Evolutionary conservation across 2,113 vertebrate genomes (phyloP).

Genomic region (Tenebrosternarchus preto): DNA sequence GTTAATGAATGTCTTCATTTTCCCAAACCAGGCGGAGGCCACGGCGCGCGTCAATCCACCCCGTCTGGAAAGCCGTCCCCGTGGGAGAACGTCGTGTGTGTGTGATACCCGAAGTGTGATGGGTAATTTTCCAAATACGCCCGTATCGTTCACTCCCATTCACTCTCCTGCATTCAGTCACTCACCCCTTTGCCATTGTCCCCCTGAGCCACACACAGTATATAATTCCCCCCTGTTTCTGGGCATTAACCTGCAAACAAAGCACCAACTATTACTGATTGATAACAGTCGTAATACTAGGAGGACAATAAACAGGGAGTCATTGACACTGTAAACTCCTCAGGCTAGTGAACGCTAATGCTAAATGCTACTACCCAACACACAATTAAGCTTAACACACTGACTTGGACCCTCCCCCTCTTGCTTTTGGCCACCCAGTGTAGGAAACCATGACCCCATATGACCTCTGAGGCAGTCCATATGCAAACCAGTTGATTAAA

Average conservation of each 20-base stretch:
- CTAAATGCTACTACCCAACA: constrained; percentile 21
- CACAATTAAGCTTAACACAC: constrained; percentile 28
- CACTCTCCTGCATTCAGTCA: constrained; percentile 42
- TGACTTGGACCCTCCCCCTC: constrained; percentile 9
- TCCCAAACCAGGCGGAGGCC: constrained; percentile 71
- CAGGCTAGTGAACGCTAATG: constrained; percentile 23
- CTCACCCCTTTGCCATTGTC: constrained; percentile 51
- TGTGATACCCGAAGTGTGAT: constrained; percentile 74
- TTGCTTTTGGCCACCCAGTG: constrained; percentile 53
- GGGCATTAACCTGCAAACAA: constrained; percentile 55
- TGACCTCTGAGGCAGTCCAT: constrained; percentile 45
- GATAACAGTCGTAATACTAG: constrained; percentile 49
- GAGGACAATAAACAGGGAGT: constrained; percentile 41
- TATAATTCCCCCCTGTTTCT: constrained; percentile 52
- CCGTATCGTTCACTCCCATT: constrained; percentile 58
- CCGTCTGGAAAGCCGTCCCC: constrained; percentile 81
- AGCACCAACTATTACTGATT: constrained; percentile 53
- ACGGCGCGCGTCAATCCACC: constrained; percentile 70
- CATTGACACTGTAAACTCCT: constrained; percentile 48
- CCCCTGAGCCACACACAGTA: constrained; percentile 52
- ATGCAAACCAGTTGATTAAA: constrained; percentile 60
- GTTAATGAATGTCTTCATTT: constrained; percentile 95
- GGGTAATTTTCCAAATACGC: constrained; percentile 60
- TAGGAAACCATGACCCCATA: constrained; percentile 44
- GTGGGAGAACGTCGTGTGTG: constrained; percentile 74